These are phyloP conservation scores for Caenorhabditis zanzibari DNA, from an alignment of 2,888 invertebrate genomes.

Conservation along the genomic window DNA sequence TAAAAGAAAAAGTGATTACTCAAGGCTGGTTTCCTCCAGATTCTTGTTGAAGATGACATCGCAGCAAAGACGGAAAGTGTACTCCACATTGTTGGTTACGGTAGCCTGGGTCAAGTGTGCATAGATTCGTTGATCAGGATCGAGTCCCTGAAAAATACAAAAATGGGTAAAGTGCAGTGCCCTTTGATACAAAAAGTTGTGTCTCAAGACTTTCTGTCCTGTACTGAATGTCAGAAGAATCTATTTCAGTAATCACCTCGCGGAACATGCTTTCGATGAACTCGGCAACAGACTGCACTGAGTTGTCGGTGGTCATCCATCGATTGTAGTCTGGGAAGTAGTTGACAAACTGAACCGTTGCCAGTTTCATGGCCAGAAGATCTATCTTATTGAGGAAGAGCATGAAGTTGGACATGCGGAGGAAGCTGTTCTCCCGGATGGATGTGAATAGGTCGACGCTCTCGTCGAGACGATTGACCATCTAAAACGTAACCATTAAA, in stretches of 20 bases:
- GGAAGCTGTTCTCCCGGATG: slow-evolving; percentile 63
- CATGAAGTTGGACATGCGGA: slow-evolving; percentile 66
- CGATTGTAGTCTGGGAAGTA: slow-evolving; percentile 56
- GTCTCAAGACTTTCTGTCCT: slow-evolving; percentile 16
- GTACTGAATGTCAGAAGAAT: not conserved
- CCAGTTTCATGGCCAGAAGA: slow-evolving; percentile 60
- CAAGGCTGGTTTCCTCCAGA: slow-evolving; percentile 31
- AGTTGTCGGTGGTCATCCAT: slow-evolving; percentile 46
- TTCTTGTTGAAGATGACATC: slow-evolving; percentile 68
- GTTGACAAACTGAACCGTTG: slow-evolving; percentile 37
- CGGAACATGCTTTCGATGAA: slow-evolving; percentile 66
- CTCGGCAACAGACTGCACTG: slow-evolving; percentile 37
- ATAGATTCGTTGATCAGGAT: slow-evolving; percentile 43
- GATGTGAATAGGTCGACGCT: slow-evolving; percentile 67
- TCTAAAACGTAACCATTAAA: slow-evolving; percentile 8
- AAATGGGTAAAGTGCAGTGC: not conserved
- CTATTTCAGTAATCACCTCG: slow-evolving; percentile 55
- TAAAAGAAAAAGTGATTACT: slow-evolving; percentile 12
- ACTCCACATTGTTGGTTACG: slow-evolving; percentile 62
- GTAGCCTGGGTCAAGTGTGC: slow-evolving; percentile 66
- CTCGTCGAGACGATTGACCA: slow-evolving; percentile 65
- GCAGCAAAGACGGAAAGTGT: slow-evolving; percentile 63
- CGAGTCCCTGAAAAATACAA: slow-evolving; percentile 40
- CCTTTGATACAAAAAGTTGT: slow-evolving; percentile 2
- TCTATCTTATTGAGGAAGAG: slow-evolving; percentile 71